Evolutionary conservation across 2,113 vertebrate species (phyloP).

Genomic region (human): DNA sequence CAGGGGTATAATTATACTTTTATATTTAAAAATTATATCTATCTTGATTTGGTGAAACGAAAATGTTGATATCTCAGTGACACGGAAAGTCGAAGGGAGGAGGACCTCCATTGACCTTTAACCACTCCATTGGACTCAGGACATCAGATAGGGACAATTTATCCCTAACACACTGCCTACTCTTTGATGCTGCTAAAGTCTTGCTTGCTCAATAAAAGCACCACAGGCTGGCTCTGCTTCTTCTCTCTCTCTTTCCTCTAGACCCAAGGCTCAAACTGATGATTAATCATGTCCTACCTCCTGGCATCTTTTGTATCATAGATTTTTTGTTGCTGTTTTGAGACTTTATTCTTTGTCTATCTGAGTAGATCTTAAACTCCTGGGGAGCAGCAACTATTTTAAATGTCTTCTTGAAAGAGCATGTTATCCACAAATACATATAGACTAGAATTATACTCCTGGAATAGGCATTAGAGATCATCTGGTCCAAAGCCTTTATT

Average conservation of each 20-base stretch:
- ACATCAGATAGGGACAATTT: too few relatives aligned
- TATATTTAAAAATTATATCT: background rate
- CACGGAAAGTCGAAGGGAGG: background rate
- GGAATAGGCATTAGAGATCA: background rate
- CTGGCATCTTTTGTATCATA: background rate
- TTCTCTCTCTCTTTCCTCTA: background rate
- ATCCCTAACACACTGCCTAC: background rate
- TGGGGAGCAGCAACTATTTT: slow-evolving; percentile 5
- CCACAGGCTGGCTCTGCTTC: background rate
- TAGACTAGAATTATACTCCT: background rate
- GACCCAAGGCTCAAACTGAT: background rate
- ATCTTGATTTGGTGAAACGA: background rate
- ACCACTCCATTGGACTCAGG: background rate
- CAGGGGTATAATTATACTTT: background rate
- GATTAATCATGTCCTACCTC: background rate
- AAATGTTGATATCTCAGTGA: background rate
- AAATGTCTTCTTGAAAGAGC: slow-evolving; percentile 15
- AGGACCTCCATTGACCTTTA: background rate
- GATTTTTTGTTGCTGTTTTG: slow-evolving; percentile 22
- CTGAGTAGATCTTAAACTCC: background rate
- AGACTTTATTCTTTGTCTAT: slow-evolving; percentile 17
- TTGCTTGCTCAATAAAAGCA: background rate
- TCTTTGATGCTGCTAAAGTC: background rate
- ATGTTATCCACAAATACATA: background rate
- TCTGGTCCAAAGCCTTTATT: background rate